Conservation (phyloP, 1,140 invertebrate genomes). For the Magallana gigas region DNA sequence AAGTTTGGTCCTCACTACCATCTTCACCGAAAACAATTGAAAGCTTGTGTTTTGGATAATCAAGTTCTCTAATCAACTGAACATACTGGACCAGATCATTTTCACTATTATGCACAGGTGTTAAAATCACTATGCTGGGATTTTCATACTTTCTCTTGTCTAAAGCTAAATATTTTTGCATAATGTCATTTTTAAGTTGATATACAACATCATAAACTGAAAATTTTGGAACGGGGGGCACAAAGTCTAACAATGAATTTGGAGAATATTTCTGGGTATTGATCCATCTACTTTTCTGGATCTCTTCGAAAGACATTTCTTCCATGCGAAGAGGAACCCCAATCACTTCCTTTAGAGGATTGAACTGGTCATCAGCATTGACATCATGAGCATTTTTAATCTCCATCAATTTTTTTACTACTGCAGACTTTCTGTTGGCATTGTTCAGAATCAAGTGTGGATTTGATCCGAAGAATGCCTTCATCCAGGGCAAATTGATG, state of each 20-base stretch:
- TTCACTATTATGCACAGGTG: conserved; percentile 73
- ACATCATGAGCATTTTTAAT: not conserved
- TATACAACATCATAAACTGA: conserved; percentile 65
- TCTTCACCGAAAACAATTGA: conserved; percentile 76
- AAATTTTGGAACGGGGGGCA: conserved; percentile 65
- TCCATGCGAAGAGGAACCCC: conserved; percentile 34
- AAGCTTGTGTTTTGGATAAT: conserved; percentile 71
- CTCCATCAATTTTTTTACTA: not conserved
- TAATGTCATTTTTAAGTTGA: conserved; percentile 55
- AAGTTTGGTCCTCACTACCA: conserved; percentile 70
- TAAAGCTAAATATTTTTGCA: conserved; percentile 58
- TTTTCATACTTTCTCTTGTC: conserved; percentile 48
- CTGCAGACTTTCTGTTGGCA: not conserved
- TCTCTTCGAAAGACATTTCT: conserved; percentile 22
- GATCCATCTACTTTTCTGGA: conserved; percentile 39
- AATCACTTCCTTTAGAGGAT: not conserved
- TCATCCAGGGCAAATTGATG: conserved; percentile 22
- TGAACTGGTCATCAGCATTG: not conserved
- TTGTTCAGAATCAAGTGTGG: not conserved
- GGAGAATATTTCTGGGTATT: conserved; percentile 48
- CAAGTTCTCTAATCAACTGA: conserved; percentile 65
- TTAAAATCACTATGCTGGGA: conserved; percentile 70
- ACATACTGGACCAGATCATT: conserved; percentile 62
- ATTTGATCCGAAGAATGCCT: not conserved
- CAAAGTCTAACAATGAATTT: conserved; percentile 43